These are phyloP conservation scores for Drosophila pegasa DNA, from an alignment of 2,888 invertebrate genomes.

Conservation along the genomic window DNA sequence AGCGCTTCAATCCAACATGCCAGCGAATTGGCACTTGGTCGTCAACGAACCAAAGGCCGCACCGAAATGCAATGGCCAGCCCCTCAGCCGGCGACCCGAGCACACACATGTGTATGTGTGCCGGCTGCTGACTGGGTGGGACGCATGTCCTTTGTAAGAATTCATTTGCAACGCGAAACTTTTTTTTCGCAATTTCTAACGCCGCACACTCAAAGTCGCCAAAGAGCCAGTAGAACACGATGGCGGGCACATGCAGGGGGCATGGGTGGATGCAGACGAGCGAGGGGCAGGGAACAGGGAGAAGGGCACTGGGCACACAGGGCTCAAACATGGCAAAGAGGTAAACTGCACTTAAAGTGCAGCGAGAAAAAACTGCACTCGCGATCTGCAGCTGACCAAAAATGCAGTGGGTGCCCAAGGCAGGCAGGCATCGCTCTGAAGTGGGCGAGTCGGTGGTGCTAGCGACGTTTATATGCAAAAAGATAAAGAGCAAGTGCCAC, in stretches of 20 bases:
- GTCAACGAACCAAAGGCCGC: constrained; percentile 75
- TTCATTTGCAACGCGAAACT: constrained; percentile 77
- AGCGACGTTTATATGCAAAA: constrained; percentile 76
- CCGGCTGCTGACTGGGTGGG: constrained; percentile 26
- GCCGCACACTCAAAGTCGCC: constrained; percentile 76
- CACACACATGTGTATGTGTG: constrained; percentile 16
- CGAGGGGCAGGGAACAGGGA: neutral
- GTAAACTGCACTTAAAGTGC: constrained; percentile 83
- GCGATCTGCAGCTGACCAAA: constrained; percentile 75
- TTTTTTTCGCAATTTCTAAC: constrained; percentile 79
- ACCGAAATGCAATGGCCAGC: constrained; percentile 66
- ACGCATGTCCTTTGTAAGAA: constrained; percentile 74
- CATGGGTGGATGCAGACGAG: constrained; percentile 11
- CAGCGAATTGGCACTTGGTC: constrained; percentile 74
- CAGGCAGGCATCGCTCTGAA: constrained; percentile 15
- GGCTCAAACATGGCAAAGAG: constrained; percentile 63
- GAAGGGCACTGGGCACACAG: neutral
- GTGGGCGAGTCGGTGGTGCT: constrained; percentile 16
- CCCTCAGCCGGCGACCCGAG: neutral
- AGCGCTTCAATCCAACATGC: constrained; percentile 71
- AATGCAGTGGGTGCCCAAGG: constrained; percentile 73
- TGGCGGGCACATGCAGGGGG: constrained; percentile 9
- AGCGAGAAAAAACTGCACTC: constrained; percentile 75
- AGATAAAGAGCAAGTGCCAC: constrained; percentile 76
- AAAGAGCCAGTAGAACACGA: constrained; percentile 50